Evolutionary conservation across 2,113 vertebrate genomes (phyloP).

Genomic region (Cephalophus harveyi): DNA sequence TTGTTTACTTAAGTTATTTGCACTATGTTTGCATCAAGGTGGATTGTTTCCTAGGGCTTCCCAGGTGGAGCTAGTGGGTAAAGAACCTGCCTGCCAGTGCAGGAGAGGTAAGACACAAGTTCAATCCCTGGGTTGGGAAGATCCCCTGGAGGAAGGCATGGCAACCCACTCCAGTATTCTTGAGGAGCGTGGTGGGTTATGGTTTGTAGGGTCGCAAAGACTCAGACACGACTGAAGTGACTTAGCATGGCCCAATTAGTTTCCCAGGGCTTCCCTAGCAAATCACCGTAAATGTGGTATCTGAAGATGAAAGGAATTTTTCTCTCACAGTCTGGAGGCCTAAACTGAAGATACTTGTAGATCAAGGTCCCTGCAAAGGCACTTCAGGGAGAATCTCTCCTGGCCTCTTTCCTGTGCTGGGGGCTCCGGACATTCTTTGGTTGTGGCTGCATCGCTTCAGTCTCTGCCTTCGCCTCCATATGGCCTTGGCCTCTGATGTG

Average conservation of each 20-base stretch:
- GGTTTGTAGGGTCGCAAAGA: background rate
- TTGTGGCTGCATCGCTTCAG: background rate
- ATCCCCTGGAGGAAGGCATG: background rate
- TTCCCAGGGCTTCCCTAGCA: background rate
- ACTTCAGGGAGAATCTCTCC: background rate
- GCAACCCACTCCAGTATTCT: background rate
- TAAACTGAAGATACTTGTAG: background rate
- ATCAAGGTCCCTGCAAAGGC: background rate
- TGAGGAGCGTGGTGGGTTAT: background rate
- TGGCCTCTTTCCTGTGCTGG: background rate
- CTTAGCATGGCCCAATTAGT: background rate
- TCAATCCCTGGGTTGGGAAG: background rate
- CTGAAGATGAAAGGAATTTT: background rate
- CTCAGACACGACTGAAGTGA: background rate
- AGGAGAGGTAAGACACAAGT: background rate
- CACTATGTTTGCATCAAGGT: background rate
- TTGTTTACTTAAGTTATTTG: background rate
- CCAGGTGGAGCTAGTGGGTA: background rate
- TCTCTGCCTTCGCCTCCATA: background rate
- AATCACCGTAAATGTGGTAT: no score
- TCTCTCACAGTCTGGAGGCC: background rate
- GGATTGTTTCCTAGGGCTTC: background rate
- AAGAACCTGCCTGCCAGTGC: background rate
- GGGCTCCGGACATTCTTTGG: background rate
- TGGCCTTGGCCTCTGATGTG: background rate